Conservation (phyloP, 2,888 invertebrate genomes). For the Pelosia muscerda region DNA sequence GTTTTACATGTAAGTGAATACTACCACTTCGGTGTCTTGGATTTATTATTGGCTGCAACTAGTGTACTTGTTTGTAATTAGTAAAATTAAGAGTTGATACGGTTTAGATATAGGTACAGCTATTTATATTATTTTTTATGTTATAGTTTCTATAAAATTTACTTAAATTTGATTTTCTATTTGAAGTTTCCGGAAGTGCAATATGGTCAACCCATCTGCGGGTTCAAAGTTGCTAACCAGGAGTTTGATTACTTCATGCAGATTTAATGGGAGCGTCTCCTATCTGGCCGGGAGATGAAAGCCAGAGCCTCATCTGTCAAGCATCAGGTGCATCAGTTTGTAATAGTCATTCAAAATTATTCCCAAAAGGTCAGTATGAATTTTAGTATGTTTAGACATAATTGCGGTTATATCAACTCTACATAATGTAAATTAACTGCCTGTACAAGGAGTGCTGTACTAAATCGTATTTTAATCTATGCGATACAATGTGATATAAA, state of each 20-base stretch:
- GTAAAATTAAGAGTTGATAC: conserved; percentile 11
- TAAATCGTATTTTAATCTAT: conserved; percentile 71
- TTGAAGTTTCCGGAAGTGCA: not conserved
- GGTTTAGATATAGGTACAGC: not conserved
- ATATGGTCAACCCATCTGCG: not conserved
- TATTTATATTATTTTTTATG: not conserved
- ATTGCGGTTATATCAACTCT: conserved; percentile 56
- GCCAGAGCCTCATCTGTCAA: not conserved
- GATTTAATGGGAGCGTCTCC: not conserved
- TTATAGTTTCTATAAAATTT: not conserved
- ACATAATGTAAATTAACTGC: conserved; percentile 37
- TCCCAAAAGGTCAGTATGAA: not conserved
- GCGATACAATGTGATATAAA: conserved; percentile 72
- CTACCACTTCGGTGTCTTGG: conserved; percentile 42
- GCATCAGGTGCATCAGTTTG: not conserved
- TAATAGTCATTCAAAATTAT: not conserved
- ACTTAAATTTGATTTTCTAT: not conserved
- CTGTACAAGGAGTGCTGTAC: conserved; percentile 42
- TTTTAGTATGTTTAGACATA: not conserved
- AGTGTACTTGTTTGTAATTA: conserved; percentile 15
- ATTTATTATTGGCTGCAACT: conserved; percentile 37
- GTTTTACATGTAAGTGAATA: conserved; percentile 42
- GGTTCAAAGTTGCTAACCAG: no score
- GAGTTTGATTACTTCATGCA: not conserved
- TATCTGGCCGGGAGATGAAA: not conserved